Percentiles rank a stretch among this genome's conserved stretches.
These are phyloP conservation scores for Chascanopsetta lugubris DNA, from an alignment of 2,113 vertebrate species.

Conservation along the genomic window DNA sequence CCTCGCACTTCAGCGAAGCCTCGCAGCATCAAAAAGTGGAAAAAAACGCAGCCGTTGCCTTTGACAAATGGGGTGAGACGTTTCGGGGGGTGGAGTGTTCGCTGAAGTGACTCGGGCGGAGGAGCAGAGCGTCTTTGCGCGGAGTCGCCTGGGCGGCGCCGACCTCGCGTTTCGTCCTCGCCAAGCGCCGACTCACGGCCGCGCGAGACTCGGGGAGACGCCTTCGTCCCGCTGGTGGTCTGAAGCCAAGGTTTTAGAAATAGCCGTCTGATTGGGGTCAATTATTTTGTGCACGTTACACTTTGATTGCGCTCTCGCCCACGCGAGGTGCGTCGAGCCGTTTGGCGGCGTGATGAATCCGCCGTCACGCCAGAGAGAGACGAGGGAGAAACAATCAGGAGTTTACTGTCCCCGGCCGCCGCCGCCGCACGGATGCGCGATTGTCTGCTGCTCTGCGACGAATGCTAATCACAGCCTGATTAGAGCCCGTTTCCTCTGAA, in stretches of 20 bases:
- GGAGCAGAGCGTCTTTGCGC: conserved; percentile 8
- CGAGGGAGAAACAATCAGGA: conserved; percentile 58
- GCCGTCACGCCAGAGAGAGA: too few species aligned
- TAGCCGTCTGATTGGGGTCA: conserved; percentile 63
- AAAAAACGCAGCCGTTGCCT: conserved; percentile 11
- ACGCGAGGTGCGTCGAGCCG: conserved; percentile 25
- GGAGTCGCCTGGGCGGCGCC: conserved; percentile 24
- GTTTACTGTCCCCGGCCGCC: conserved; percentile 48
- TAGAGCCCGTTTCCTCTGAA: conserved; percentile 10
- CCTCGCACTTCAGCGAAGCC: background rate
- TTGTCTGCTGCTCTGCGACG: conserved; percentile 38
- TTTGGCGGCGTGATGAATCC: conserved; percentile 54
- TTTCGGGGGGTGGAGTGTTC: conserved; percentile 5
- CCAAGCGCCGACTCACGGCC: conserved; percentile 8
- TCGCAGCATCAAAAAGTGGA: conserved; percentile 23
- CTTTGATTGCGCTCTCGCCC: conserved; percentile 65
- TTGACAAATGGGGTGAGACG: conserved; percentile 31
- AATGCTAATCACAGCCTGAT: conserved; percentile 28
- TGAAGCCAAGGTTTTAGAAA: conserved; percentile 41
- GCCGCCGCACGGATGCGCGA: conserved; percentile 29
- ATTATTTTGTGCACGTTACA: conserved; percentile 40
- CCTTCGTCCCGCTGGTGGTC: conserved; percentile 40
- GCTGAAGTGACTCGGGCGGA: background rate
- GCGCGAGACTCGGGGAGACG: conserved; percentile 9
- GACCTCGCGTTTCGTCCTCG: conserved; percentile 31